Evolutionary conservation across 2,888 invertebrate species (phyloP).

Genomic region (Mesorhabditis sp.): DNA sequence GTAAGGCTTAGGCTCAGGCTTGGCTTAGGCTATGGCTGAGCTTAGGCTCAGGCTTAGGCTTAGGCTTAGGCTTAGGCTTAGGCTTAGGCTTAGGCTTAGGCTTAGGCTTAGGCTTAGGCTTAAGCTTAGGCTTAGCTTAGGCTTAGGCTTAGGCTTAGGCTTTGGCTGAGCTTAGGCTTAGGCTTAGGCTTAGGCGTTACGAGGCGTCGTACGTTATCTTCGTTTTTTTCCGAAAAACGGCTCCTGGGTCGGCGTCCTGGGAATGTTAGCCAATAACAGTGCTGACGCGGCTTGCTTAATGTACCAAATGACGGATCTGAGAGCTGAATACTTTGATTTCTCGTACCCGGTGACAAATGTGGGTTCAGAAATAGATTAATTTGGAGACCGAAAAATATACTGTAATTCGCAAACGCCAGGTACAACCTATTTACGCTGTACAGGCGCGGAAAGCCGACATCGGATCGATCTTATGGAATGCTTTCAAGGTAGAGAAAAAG

Average conservation of each 20-base stretch:
- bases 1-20: neutral
- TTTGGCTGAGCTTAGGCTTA: no score
- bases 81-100: no score
- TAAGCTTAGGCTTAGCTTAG: no score
- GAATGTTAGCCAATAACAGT: constrained; percentile 37
- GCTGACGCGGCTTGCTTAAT: constrained; percentile 39
- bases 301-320: constrained; percentile 36
- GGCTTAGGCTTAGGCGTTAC: no score
- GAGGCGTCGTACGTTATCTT: neutral
- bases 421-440: constrained; percentile 35
- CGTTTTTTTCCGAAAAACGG: constrained; percentile 12
- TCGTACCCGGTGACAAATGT: constrained; percentile 43
- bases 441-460: constrained; percentile 19
- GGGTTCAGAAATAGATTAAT: neutral
- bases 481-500: constrained; percentile 22
- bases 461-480: constrained; percentile 41
- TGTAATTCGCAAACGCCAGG: constrained; percentile 13
- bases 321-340: constrained; percentile 34
- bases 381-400: neutral
- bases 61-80: no score
- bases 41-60: no score
- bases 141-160: no score
- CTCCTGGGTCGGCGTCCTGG: constrained; percentile 41
- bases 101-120: no score
- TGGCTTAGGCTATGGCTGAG: no score